Evolutionary conservation across 2,888 invertebrate species (phyloP).

Genomic region (Cerastis leucographa): DNA sequence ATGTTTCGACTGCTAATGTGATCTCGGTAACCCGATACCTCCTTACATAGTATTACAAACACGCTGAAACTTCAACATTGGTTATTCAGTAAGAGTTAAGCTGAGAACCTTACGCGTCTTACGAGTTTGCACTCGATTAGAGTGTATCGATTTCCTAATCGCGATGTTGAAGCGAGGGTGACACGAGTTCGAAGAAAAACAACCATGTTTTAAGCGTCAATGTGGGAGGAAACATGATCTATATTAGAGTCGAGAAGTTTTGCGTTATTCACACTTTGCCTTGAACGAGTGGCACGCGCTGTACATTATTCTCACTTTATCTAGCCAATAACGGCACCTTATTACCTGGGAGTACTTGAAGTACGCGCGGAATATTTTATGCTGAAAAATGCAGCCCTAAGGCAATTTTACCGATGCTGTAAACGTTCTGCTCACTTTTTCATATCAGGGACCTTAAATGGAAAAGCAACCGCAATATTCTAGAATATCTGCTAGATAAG

Average conservation of each 20-base stretch:
- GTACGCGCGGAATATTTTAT: conserved; percentile 50
- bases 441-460: not conserved
- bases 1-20: conserved; percentile 51
- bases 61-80: conserved; percentile 29
- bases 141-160: conserved; percentile 67
- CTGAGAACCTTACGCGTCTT: conserved; percentile 9
- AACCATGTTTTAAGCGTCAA: conserved; percentile 58
- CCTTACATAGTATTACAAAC: conserved; percentile 32
- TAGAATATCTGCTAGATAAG: not conserved
- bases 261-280: conserved; percentile 44
- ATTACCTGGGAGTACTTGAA: conserved; percentile 49
- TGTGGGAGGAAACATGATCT: conserved; percentile 66
- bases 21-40: conserved; percentile 37
- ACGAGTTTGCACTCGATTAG: conserved; percentile 65
- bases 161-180: conserved; percentile 51
- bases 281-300: conserved; percentile 54
- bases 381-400: conserved; percentile 21
- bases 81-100: conserved; percentile 42
- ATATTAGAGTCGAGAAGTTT: conserved; percentile 69
- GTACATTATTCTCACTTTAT: conserved; percentile 65
- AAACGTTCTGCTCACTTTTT: conserved; percentile 14
- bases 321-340: conserved; percentile 56
- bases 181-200: conserved; percentile 59
- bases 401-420: conserved; percentile 3
- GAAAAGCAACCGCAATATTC: not conserved